These are phyloP conservation scores for Drosophila baimaii DNA, from an alignment of 1,140 invertebrate species.

Conservation along the genomic window DNA sequence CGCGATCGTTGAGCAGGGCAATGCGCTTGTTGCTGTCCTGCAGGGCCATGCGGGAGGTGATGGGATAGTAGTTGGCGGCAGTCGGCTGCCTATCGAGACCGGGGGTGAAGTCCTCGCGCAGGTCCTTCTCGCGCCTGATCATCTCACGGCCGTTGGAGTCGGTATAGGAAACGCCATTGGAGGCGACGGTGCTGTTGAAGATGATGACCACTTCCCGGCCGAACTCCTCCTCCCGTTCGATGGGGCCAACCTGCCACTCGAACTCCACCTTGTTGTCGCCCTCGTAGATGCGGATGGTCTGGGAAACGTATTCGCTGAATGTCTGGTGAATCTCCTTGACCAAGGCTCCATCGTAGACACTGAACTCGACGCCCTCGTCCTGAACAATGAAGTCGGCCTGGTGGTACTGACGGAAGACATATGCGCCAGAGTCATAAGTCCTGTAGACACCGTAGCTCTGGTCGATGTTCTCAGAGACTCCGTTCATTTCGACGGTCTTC, in stretches of 20 bases:
- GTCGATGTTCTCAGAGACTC: conserved; percentile 63
- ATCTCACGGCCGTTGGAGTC: conserved; percentile 97
- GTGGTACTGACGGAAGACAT: conserved; percentile 92
- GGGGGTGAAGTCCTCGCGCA: conserved; percentile 90
- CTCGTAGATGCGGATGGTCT: conserved; percentile 91
- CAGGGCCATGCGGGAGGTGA: conserved; percentile 93
- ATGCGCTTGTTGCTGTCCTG: conserved; percentile 85
- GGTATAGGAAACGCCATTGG: conserved; percentile 92
- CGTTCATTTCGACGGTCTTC: conserved; percentile 86
- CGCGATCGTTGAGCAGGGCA: conserved; percentile 92
- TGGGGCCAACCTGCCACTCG: conserved; percentile 97
- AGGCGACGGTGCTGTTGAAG: conserved; percentile 88
- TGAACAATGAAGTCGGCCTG: conserved; percentile 71
- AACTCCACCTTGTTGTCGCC: conserved; percentile 90
- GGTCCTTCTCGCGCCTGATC: conserved; percentile 90
- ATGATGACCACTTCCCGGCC: conserved; percentile 94
- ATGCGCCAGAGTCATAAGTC: conserved; percentile 91
- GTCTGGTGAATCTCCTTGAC: conserved; percentile 93
- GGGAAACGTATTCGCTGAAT: conserved; percentile 91
- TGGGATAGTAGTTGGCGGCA: conserved; percentile 96
- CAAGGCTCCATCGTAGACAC: conserved; percentile 87
- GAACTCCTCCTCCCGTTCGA: conserved; percentile 90
- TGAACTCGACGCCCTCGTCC: conserved; percentile 85
- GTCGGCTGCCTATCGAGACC: conserved; percentile 87
- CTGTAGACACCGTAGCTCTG: conserved; percentile 93